These are phyloP conservation scores for Meandrina meandrites DNA, from an alignment of 92 coral and sea anemone species.

Conservation along the genomic window DNA sequence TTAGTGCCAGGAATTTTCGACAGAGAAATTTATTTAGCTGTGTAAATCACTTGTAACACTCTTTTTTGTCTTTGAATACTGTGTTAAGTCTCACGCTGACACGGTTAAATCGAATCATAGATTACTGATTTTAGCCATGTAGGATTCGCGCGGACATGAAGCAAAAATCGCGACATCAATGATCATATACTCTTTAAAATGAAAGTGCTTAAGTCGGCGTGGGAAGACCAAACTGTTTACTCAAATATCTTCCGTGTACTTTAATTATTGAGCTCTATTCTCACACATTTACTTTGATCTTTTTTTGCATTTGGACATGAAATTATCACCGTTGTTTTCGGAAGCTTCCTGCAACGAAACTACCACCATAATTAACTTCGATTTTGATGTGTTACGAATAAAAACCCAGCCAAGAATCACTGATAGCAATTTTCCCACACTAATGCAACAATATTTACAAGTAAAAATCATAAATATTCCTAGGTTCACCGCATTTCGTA, in stretches of 20 bases:
- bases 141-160: background rate
- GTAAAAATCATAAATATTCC: conserved; percentile 1
- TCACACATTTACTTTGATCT: background rate
- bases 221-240: background rate
- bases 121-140: conserved; percentile 2
- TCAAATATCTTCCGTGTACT: conserved; percentile 26
- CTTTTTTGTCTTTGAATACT: conserved; percentile 31
- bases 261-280: background rate
- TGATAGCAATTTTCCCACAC: background rate
- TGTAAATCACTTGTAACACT: conserved; percentile 24
- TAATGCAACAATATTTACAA: background rate
- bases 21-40: conserved; percentile 10
- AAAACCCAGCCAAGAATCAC: background rate
- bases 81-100: conserved; percentile 38
- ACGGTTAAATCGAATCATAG: conserved; percentile 14
- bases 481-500: background rate
- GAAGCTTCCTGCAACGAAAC: conserved; percentile 2
- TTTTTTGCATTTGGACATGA: conserved; percentile 6
- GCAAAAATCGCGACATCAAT: background rate
- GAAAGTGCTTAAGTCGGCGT: background rate
- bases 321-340: background rate
- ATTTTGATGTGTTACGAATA: background rate
- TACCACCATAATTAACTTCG: conserved; percentile 4
- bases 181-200: background rate
- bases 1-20: background rate